Evolutionary conservation across 2,113 vertebrate species (phyloP), one percentile per base, ranked within the genome.

Genomic region (Microtus oregoni): DNA sequence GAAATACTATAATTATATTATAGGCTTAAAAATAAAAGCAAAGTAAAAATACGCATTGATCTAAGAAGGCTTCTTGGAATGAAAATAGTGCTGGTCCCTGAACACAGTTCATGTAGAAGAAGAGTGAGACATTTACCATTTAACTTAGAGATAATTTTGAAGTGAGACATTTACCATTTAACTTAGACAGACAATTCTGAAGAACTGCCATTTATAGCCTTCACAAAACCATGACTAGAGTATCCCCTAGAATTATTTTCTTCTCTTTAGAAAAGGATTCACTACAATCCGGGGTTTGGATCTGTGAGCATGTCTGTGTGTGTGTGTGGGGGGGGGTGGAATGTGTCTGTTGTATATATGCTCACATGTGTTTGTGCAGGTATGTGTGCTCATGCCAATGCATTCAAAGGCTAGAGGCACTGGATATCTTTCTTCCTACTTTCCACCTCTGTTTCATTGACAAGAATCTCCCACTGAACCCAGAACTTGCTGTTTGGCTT

Each of bases 231-330:
- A 72, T 24, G 94, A 58, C 30, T 78, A 89, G 1, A 7, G 35
- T 86, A 28, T 73, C 61, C 50, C 52, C 61, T 93, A 61, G 14
- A 96, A 87, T 91, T 94, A n/a, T 91, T 93, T 79, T 89, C 11
- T 89, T 65, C 5, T 76, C 32, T 85, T 68, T 35, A 55, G 44
- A 76, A 86, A 83, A 35, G 12, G 15, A 52, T 10, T 63, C 35
- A 44, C 26, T 47, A n/a, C 17, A 15, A 38, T 1, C 9, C n/a
- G 47, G 44, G 28, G 5, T 41, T 13, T 41, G 14, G 10, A 19
- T 87, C 83, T 28, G 8, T n/a, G 28, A 61, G 28, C 11, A 11
- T 78, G 14, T 76, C 9, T 75, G 41, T 41, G 41, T 41, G 41
- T 41, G 41, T 41, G 41, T 41, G 41, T 2, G 41, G 41, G 20